Conservation (phyloP, 2,797 vertebrate species). For the Simalia tracyae region DNA sequence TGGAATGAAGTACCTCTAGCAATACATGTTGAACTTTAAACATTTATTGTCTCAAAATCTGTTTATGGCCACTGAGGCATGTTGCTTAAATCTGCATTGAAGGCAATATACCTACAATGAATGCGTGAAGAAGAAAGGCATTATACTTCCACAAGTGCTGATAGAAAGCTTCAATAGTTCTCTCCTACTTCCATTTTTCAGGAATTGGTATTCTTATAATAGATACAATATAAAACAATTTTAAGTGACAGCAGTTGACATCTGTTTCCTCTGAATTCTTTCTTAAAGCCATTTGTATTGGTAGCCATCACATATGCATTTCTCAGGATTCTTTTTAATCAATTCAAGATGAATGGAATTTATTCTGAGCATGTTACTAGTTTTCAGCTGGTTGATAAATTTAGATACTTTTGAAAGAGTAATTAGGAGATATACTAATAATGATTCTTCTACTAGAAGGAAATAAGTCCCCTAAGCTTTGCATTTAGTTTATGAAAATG, state of each 20-base stretch:
- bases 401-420: not conserved
- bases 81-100: not conserved
- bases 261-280: not conserved
- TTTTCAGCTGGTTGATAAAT: not conserved
- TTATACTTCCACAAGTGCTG: not conserved
- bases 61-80: not conserved
- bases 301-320: not conserved
- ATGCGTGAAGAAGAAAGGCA: not conserved
- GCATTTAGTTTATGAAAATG: not conserved
- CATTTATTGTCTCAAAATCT: not conserved
- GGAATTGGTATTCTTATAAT: not conserved
- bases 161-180: not conserved
- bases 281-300: not conserved
- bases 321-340: not conserved
- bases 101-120: too few species aligned
- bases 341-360: not conserved
- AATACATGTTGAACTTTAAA: not conserved
- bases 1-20: not conserved
- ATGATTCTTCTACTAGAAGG: not conserved
- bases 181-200: not conserved
- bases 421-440: not conserved
- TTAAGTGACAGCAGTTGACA: not conserved
- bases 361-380: not conserved
- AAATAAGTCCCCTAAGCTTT: not conserved
- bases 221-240: not conserved